phyloP scores from a whole-genome alignment of 2,113 vertebrate genomes.

The Phalacrocorax aristotelis region DNA sequence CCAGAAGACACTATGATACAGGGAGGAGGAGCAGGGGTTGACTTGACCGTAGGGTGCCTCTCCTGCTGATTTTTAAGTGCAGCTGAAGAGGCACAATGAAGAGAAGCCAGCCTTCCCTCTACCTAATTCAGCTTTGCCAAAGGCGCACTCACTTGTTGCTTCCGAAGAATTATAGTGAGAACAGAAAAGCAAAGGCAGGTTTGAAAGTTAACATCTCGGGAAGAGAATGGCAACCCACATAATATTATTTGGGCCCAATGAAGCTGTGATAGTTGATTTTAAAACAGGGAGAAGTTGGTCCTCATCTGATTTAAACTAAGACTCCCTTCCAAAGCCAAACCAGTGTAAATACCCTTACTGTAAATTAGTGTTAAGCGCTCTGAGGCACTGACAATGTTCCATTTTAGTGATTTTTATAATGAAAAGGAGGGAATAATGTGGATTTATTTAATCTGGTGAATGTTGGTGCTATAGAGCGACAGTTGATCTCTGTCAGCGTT shows the following conservation, averaged over 20 bases:
- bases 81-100: neutral
- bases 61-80: neutral
- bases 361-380: neutral
- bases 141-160: neutral
- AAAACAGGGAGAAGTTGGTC: neutral
- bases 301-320: neutral
- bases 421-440: slow-evolving; percentile 53
- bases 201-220: neutral
- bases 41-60: neutral
- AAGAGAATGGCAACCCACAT: neutral
- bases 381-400: slow-evolving; percentile 41
- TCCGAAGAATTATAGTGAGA: neutral
- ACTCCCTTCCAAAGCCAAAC: neutral
- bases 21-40: neutral
- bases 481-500: slow-evolving; percentile 63
- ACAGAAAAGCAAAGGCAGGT: neutral
- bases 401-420: slow-evolving; percentile 31
- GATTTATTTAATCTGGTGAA: slow-evolving; percentile 68
- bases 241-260: neutral
- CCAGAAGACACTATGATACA: neutral
- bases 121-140: neutral
- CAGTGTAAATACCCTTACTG: slow-evolving; percentile 27
- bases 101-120: neutral
- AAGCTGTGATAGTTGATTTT: neutral
- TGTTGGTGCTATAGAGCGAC: slow-evolving; percentile 57